Conservation (phyloP, 23 tunicate species). For the Diplosoma virens region DNA sequence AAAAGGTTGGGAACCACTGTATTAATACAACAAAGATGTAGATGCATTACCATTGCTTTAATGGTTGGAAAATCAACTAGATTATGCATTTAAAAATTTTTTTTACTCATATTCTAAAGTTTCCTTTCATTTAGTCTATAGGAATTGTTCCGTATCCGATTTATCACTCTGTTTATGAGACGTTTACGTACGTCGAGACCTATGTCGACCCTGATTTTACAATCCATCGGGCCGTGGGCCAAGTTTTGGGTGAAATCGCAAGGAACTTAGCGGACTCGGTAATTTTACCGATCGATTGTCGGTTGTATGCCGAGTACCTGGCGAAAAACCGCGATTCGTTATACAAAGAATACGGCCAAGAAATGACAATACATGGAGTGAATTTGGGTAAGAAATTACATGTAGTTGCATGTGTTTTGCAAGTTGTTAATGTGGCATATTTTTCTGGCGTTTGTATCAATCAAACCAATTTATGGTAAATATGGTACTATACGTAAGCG, state of each 20-base stretch:
- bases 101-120: no score
- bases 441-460: no score
- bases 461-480: no score
- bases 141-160: conserved; percentile 61
- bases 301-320: conserved; percentile 29
- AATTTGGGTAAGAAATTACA: conserved; percentile 54
- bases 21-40: no score
- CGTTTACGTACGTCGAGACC: conserved; percentile 43
- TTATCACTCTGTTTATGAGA: conserved; percentile 80
- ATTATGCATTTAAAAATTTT: no score
- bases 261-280: conserved; percentile 46
- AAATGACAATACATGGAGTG: conserved; percentile 42
- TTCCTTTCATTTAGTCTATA: conserved; percentile 19
- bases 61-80: no score
- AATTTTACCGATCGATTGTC: conserved; percentile 50
- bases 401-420: no score
- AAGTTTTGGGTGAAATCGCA: conserved; percentile 51
- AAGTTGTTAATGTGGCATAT: no score
- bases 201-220: conserved; percentile 58
- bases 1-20: no score
- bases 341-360: not conserved
- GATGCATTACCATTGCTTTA: no score
- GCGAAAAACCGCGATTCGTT: conserved; percentile 9
- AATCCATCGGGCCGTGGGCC: conserved; percentile 46
- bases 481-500: no score